Evolutionary conservation across 2,113 vertebrate genomes (phyloP).

Genomic region (Salvelinus fontinalis): DNA sequence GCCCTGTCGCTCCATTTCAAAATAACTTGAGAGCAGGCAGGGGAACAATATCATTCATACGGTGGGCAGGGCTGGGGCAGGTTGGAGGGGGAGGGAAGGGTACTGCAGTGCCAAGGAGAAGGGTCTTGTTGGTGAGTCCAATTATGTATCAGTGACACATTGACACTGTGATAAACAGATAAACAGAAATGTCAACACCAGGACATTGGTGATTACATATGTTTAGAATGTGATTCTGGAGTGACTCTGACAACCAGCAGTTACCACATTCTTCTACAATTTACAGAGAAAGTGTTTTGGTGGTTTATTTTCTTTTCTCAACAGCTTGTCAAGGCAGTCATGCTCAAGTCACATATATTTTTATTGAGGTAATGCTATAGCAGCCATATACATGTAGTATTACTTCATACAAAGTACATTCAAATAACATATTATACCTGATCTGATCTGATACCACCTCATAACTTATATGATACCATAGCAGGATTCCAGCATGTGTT

Average conservation of each 20-base stretch:
- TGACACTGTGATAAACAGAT: constrained; percentile 10
- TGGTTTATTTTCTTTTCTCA: background rate
- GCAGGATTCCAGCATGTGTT: no score
- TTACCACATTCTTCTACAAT: background rate
- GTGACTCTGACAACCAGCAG: background rate
- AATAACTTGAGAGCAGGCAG: constrained; percentile 56
- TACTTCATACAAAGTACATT: no score
- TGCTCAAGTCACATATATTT: background rate
- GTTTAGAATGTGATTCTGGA: background rate
- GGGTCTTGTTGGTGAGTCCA: no score
- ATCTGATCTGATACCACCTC: no score
- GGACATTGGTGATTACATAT: constrained; percentile 1
- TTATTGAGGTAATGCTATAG: background rate
- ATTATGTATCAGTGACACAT: background rate
- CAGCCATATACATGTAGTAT: no score
- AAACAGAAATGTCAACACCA: constrained; percentile 2
- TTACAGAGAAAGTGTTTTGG: background rate
- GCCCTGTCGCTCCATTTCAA: constrained; percentile 64
- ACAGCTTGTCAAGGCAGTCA: background rate
- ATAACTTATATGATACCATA: no score
- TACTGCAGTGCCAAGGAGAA: constrained; percentile 6
- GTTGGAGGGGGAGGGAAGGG: constrained; percentile 11
- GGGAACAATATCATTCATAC: constrained; percentile 59
- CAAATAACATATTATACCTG: no score
- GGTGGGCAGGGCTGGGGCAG: background rate